A percentile compares a stretch with the other conserved stretches of the same genome.
Conservation (phyloP, 1,140 invertebrate species). For the Achroia grisella region DNA sequence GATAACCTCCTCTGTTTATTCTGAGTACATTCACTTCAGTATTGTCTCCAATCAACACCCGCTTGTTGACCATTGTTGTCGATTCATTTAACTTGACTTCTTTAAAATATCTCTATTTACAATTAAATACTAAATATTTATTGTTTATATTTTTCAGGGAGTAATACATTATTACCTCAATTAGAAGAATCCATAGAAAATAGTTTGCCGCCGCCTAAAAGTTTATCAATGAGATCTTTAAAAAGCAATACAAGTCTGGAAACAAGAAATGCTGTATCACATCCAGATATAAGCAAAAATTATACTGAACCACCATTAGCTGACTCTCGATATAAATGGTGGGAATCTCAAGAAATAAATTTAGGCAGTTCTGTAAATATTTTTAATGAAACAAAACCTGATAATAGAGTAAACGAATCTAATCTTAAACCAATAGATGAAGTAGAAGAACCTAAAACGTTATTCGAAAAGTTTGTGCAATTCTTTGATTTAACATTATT, state of each 20-base stretch:
- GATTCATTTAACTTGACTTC: too few species aligned
- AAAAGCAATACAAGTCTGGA: conserved; percentile 30
- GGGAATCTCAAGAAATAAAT: conserved; percentile 68
- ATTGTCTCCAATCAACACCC: too few species aligned
- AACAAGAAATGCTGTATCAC: conserved; percentile 51
- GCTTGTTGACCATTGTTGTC: too few species aligned
- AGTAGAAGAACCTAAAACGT: conserved; percentile 25
- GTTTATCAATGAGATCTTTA: conserved; percentile 48
- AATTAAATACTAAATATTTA: too few species aligned
- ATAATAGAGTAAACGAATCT: conserved; percentile 26
- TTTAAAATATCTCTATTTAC: too few species aligned
- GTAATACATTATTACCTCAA: conserved; percentile 16
- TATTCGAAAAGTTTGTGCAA: conserved; percentile 34
- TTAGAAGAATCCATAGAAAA: conserved; percentile 24
- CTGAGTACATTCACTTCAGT: too few species aligned
- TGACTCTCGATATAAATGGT: conserved; percentile 57
- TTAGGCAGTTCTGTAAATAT: conserved; percentile 63
- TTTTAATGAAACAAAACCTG: conserved; percentile 41
- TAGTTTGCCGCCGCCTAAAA: conserved; percentile 27
- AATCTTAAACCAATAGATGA: conserved; percentile 12
- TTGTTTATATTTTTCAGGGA: conserved; percentile 21
- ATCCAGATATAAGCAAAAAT: conserved; percentile 52
- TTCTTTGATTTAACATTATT: conserved; percentile 63
- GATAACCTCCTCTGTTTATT: too few species aligned
- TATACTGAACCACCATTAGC: conserved; percentile 26